Base-by-base conservation (phyloP, 2,888 invertebrate genomes). In the Pristionchus japonicus region DNA sequence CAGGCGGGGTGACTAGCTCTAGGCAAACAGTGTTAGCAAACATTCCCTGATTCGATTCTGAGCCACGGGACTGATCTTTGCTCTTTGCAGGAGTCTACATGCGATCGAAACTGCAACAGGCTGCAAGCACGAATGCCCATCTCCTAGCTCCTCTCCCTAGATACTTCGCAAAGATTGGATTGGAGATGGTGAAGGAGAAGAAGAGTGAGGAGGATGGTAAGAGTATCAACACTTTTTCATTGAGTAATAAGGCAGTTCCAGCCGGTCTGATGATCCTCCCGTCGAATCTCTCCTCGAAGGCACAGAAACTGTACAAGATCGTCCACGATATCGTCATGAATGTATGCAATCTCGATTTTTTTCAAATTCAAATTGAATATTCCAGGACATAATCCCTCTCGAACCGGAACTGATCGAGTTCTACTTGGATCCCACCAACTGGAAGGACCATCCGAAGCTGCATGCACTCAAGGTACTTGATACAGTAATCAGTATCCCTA, bases 271-370 rank as follows among this genome's bases (percentile, higher is more conserved):
- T 95, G 23, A 92, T 95, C 27, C 91, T 94, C 3, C 95, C 95
- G 23, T 90, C 92, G 4, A 94, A 93, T 11, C 90, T 95, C 88
- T 92, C 94, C 0, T 93, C 94, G n/a, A 91, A 93, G 40, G 95
- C 94, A 0, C 94, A 93, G 87, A 93, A 94, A 23, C 89, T 94
- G 1, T 94, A 95, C 90, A 88, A 92, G 27, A 91, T 93, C 64
- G 95, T 95, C 23, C 94, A 93, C 82, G 91, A 93, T 17, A 95
- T 95, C 89, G 94, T 95, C 6, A 90, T 94, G 34, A 92, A 95
- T 23, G 90, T 90, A 49, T n/a, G 87, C 34, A 37, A 15, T 37
- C 17, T 34, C 27, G 9, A 13, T 37, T 20, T 70, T 37, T 37
- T 15, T 40, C 1, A 82, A 82, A 27, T 47, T n/a, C 7, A 1